phyloP scores from a whole-genome alignment of 2,888 invertebrate genomes.

The Hipparchia semele region DNA sequence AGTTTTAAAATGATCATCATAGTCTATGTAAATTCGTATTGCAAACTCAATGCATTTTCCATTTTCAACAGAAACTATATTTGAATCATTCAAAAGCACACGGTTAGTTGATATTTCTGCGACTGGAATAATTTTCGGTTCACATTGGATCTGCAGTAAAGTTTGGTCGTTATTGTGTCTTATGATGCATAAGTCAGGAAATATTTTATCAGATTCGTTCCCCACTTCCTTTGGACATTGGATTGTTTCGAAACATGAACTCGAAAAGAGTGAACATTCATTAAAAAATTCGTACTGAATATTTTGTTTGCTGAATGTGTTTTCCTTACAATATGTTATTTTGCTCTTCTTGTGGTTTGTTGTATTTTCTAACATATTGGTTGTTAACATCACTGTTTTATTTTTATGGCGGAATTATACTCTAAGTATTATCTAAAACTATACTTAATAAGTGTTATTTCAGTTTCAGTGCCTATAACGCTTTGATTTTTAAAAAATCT shows the following conservation, averaged over 20 bases:
- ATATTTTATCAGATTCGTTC: neutral
- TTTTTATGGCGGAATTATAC: neutral
- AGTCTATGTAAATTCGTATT: neutral
- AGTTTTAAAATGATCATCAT: neutral
- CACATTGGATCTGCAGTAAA: neutral
- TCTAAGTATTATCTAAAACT: no score
- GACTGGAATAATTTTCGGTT: neutral
- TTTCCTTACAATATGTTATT: neutral
- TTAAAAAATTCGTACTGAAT: neutral
- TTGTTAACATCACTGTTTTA: neutral
- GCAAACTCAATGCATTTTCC: neutral
- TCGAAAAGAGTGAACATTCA: neutral
- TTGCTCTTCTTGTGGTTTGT: neutral
- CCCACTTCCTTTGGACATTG: no score
- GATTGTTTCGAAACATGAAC: no score
- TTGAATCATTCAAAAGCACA: neutral
- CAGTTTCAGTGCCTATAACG: neutral
- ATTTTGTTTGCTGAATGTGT: neutral
- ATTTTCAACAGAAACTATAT: neutral
- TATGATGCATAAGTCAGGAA: neutral
- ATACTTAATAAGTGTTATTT: neutral
- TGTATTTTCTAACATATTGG: neutral
- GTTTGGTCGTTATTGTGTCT: neutral
- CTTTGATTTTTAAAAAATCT: neutral
- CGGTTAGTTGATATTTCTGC: neutral